A percentile compares a stretch with the other conserved stretches of the same genome.
Evolutionary conservation across 2,113 vertebrate species (phyloP).

Genomic region (Axis porcinus): DNA sequence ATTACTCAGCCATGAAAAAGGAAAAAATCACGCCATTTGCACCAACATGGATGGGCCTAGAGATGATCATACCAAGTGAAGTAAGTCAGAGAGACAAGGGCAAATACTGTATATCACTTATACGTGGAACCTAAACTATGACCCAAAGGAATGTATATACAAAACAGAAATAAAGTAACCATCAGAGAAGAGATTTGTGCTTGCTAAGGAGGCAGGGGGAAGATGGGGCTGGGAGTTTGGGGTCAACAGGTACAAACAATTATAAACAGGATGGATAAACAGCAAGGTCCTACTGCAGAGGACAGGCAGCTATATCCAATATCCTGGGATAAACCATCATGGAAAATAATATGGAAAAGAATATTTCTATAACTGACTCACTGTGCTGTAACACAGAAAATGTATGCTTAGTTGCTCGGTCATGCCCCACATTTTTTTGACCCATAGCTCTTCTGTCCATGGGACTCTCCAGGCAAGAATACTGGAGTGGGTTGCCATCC

Average conservation of each 20-base stretch:
- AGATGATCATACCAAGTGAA: neutral
- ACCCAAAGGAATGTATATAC: rapidly evolving
- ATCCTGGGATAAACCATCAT: neutral
- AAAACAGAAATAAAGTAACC: neutral
- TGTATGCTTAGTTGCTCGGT: rapidly evolving
- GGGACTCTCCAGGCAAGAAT: neutral
- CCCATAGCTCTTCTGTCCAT: neutral
- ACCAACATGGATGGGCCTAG: neutral
- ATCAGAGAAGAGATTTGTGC: neutral
- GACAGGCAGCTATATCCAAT: neutral
- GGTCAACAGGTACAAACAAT: neutral
- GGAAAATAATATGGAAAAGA: neutral
- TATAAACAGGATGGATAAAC: neutral
- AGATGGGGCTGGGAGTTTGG: neutral
- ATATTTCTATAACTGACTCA: rapidly evolving
- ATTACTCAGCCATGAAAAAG: rapidly evolving
- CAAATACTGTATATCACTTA: neutral
- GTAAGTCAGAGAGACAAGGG: neutral
- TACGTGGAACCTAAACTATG: neutral
- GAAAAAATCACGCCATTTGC: rapidly evolving
- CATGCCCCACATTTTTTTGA: neutral
- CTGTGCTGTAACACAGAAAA: neutral
- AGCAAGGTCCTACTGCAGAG: neutral
- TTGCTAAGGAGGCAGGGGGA: neutral
- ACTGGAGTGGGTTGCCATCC: neutral